phyloP scores from a whole-genome alignment of 1,140 invertebrate species.

The Drosophila arawakana region DNA sequence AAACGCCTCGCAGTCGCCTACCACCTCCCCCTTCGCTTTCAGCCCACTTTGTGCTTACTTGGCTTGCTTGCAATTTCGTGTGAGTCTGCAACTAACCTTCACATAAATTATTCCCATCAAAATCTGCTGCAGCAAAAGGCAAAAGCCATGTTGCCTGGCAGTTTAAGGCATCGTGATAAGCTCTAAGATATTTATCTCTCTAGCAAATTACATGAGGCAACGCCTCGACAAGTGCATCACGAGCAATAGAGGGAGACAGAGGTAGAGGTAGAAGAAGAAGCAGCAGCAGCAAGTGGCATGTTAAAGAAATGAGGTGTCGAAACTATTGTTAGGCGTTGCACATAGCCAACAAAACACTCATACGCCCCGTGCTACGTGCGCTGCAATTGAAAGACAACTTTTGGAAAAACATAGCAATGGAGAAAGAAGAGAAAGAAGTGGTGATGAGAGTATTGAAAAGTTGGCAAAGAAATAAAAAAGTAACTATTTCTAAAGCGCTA shows the following conservation, averaged over 20 bases:
- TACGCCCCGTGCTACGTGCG: slow-evolving; percentile 65
- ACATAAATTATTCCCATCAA: slow-evolving; percentile 83
- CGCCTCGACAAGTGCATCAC: slow-evolving; percentile 65
- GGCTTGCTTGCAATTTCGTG: slow-evolving; percentile 63
- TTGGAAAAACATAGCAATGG: not conserved
- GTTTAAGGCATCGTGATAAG: slow-evolving; percentile 81
- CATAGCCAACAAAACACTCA: slow-evolving; percentile 42
- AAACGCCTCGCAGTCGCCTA: slow-evolving; percentile 56
- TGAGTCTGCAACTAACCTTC: slow-evolving; percentile 77
- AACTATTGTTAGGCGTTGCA: slow-evolving; percentile 62
- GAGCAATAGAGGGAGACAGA: slow-evolving; percentile 8
- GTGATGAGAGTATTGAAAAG: not conserved
- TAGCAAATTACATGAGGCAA: slow-evolving; percentile 80
- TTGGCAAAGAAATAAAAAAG: not conserved
- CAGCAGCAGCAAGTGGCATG: slow-evolving; percentile 50
- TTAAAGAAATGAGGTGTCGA: slow-evolving; percentile 77
- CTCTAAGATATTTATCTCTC: slow-evolving; percentile 76
- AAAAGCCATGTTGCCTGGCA: slow-evolving; percentile 46
- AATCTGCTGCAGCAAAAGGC: slow-evolving; percentile 54
- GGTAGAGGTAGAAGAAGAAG: not conserved
- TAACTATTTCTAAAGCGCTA: too few relatives aligned
- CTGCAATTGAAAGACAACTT: slow-evolving; percentile 19
- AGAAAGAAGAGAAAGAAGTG: not conserved
- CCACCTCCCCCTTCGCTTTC: not conserved
- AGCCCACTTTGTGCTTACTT: slow-evolving; percentile 9